A percentile compares a stretch with the other conserved stretches of the same genome.
phyloP scores from a whole-genome alignment of 2,888 invertebrate species.

The Chaetogeoica ovagalla region DNA sequence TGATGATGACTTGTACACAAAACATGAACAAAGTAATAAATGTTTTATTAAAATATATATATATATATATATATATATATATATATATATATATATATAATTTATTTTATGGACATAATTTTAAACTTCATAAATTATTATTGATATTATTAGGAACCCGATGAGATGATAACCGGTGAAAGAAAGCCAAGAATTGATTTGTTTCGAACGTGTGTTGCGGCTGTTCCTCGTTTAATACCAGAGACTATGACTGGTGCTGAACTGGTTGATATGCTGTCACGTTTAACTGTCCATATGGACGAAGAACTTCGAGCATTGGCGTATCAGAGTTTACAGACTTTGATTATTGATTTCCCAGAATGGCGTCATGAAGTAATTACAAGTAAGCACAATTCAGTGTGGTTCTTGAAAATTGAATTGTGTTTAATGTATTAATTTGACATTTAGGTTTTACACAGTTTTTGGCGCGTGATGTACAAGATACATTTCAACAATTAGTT shows the following conservation, averaged over 20 bases:
- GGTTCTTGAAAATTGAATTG: background rate
- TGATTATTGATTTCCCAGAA: constrained; percentile 93
- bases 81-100: background rate
- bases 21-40: constrained; percentile 79
- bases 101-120: background rate
- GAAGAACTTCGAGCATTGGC: constrained; percentile 93
- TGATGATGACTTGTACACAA: constrained; percentile 95
- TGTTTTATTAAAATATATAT: constrained; percentile 12
- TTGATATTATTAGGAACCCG: constrained; percentile 68
- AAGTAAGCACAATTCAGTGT: constrained; percentile 58
- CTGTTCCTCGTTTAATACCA: constrained; percentile 94
- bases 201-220: constrained; percentile 97
- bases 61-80: background rate
- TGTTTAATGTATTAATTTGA: background rate
- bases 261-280: constrained; percentile 88
- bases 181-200: constrained; percentile 96
- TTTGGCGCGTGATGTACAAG: constrained; percentile 87
- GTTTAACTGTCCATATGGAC: constrained; percentile 97
- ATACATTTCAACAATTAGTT: constrained; percentile 84
- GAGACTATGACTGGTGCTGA: constrained; percentile 96
- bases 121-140: background rate
- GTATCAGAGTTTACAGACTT: constrained; percentile 91
- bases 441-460: constrained; percentile 86
- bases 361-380: constrained; percentile 94
- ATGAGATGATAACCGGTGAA: constrained; percentile 91